phyloP scores from a whole-genome alignment of 2,797 vertebrate genomes.

The Danionella dracula region DNA sequence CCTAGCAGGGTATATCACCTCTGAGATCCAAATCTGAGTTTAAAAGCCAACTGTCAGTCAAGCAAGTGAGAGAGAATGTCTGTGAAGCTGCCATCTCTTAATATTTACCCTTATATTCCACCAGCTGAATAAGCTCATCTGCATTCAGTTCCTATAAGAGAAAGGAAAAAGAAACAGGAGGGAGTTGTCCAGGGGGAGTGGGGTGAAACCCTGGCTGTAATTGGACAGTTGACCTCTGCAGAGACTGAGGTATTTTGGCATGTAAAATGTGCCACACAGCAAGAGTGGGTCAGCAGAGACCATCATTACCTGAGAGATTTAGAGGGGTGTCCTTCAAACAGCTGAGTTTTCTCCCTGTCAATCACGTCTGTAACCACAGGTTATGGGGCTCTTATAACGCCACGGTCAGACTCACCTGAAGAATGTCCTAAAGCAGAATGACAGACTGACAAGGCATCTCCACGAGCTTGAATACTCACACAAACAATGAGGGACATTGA shows the following conservation, averaged over 20 bases:
- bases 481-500: not conserved
- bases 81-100: no score
- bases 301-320: conserved; percentile 26
- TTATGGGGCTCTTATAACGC: not conserved
- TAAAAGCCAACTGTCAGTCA: conserved; percentile 44
- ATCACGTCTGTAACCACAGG: conserved; percentile 25
- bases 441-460: conserved; percentile 1
- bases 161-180: conserved; percentile 2
- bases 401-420: not conserved
- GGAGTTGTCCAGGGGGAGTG: not conserved
- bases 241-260: conserved; percentile 21
- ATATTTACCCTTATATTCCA: conserved; percentile 9
- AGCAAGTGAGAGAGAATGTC: conserved; percentile 10
- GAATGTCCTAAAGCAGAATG: not conserved
- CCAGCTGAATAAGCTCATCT: conserved; percentile 16
- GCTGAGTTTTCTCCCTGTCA: not conserved
- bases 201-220: conserved; percentile 31
- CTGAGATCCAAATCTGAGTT: conserved; percentile 15
- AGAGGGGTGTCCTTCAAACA: conserved; percentile 25
- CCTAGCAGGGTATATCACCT: conserved; percentile 19
- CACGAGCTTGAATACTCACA: not conserved
- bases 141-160: not conserved
- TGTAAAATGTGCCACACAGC: conserved; percentile 33
- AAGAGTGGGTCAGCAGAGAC: conserved; percentile 31
- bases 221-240: conserved; percentile 34